Base-by-base conservation (phyloP, 2,888 invertebrate genomes). In the Drosophila sordidapex region DNA sequence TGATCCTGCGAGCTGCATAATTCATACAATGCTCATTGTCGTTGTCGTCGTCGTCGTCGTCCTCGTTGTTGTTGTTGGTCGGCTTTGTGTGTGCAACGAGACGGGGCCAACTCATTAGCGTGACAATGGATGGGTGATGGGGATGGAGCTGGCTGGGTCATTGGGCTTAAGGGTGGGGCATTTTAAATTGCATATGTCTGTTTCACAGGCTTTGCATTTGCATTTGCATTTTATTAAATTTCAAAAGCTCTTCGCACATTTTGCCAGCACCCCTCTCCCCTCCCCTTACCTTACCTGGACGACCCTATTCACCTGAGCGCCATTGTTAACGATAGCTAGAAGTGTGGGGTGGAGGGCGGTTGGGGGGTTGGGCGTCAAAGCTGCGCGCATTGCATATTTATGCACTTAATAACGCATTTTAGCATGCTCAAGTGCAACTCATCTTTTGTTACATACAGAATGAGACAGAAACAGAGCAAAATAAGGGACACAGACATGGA, bases 361-460 rank as follows among this genome's bases (percentile, higher is more conserved):
- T 33, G 43, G 29, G 2, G 10, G 29, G 46, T 33, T 33, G 33
- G 33, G 33, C 33, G 54, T 8, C 25, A 46, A 33, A 51, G 66
- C 59, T 66, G 60, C 69, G 76, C 79, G 80, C 76, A 85, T 76
- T 90, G 88, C 88, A 89, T 89, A 90, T 89, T 89, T 89, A 90
- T 89, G 90, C 88, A 89, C 88, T 89, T 89, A 90, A 89, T 89
- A 89, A 90, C 87, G 87, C 90, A 90, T 88, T 90, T 85, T 85
- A 88, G 83, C 87, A 88, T 87, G 82, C 83, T 83, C 83, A 90
- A 89, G 88, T 85, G 85, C 82, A 87, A 74, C 88, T 89, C 86
- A 89, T 81, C 87, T 87, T 89, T 89, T 87, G 87, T 87, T 87
- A 76, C 87, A 83, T 61, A 66, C 36, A 67, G 49, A 31, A 40